phyloP scores from a whole-genome alignment of 2,888 invertebrate species.

The Nebria brevicollis region DNA sequence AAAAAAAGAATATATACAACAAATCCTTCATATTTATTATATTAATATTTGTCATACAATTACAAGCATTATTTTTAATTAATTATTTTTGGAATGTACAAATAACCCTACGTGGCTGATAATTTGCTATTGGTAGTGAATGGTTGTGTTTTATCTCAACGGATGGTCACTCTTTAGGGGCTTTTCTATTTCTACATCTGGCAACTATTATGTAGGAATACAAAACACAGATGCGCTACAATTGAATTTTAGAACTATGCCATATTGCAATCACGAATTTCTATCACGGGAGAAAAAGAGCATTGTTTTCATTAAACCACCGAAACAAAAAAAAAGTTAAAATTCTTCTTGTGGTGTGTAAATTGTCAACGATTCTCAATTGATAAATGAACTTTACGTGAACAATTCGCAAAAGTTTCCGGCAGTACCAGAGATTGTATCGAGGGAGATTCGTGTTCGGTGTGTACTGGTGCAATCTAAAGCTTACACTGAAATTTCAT shows the following conservation, averaged over 20 bases:
- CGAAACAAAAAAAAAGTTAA: background rate
- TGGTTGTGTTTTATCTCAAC: slow-evolving; percentile 39
- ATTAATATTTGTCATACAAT: background rate
- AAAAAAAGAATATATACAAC: slow-evolving; percentile 25
- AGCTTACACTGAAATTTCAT: background rate
- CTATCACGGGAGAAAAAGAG: background rate
- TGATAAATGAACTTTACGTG: slow-evolving; percentile 32
- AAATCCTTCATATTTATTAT: background rate
- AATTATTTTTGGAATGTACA: no score
- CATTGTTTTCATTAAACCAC: background rate
- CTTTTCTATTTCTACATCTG: slow-evolving; percentile 26
- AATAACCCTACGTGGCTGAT: no score
- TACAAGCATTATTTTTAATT: no score
- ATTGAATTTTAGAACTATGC: background rate
- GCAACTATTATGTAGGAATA: slow-evolving; percentile 11
- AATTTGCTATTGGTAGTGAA: background rate
- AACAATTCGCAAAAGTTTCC: slow-evolving; percentile 41
- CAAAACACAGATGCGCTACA: slow-evolving; percentile 27
- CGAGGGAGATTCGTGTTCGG: slow-evolving; percentile 13
- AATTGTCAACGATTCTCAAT: slow-evolving; percentile 12
- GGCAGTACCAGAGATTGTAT: slow-evolving; percentile 20
- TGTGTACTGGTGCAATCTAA: slow-evolving; percentile 14
- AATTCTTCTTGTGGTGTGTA: background rate
- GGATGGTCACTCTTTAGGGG: slow-evolving; percentile 15
- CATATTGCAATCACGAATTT: background rate